phyloP scores from a whole-genome alignment of 1,140 invertebrate species.

The Hycleus phaleratus region DNA sequence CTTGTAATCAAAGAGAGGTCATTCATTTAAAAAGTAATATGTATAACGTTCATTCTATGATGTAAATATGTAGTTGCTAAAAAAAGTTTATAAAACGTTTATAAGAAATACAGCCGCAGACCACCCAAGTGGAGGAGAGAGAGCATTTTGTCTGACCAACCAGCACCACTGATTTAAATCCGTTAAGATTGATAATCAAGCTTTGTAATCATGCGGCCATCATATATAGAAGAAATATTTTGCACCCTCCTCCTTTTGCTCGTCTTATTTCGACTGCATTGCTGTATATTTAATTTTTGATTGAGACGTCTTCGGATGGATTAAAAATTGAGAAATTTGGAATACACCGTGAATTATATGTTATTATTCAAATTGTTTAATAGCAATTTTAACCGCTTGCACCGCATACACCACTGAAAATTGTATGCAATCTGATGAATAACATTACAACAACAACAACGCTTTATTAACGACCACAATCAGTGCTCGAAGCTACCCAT shows the following conservation, averaged over 20 bases:
- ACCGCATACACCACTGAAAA: too few relatives aligned
- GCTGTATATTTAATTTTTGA: too few relatives aligned
- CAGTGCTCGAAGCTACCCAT: too few relatives aligned
- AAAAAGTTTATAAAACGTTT: constrained; percentile 17
- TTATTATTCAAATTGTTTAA: constrained; percentile 10
- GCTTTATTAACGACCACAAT: too few relatives aligned
- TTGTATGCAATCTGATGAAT: too few relatives aligned
- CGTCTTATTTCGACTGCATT: too few relatives aligned
- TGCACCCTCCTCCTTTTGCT: not conserved
- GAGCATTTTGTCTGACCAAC: constrained; percentile 16
- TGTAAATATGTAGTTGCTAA: constrained; percentile 20
- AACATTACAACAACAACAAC: too few relatives aligned
- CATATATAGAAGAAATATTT: constrained; percentile 7
- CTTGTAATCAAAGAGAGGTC: too few relatives aligned
- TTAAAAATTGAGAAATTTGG: constrained; percentile 10
- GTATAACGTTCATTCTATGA: constrained; percentile 23
- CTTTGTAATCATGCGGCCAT: not conserved
- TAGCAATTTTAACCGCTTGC: too few relatives aligned
- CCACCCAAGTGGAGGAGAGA: constrained; percentile 24
- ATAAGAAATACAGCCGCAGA: constrained; percentile 26
- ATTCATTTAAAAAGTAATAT: too few relatives aligned
- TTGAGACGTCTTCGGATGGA: too few relatives aligned
- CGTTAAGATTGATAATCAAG: constrained; percentile 18
- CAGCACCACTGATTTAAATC: constrained; percentile 4
- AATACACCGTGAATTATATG: not conserved